phyloP scores from a whole-genome alignment of 2,113 vertebrate genomes.

The Megaleporinus macrocephalus region DNA sequence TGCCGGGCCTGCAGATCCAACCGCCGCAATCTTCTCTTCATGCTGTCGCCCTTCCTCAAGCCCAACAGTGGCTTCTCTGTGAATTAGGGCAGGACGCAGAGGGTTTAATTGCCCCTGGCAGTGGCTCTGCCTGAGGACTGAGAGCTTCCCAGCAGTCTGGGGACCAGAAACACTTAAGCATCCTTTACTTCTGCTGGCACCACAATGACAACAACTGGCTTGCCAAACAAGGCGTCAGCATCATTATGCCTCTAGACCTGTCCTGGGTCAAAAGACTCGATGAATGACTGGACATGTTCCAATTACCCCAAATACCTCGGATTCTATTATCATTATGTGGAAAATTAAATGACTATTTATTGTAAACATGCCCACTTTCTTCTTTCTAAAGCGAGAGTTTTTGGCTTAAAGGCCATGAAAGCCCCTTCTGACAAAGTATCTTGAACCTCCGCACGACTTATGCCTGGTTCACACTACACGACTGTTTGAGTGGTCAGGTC shows the following conservation, averaged over 20 bases:
- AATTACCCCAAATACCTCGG: not conserved
- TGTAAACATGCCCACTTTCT: no score
- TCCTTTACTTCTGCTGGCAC: slow-evolving; percentile 15
- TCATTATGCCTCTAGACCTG: not conserved
- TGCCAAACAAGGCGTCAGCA: slow-evolving; percentile 7
- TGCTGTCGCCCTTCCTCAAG: not conserved
- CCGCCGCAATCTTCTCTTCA: slow-evolving; percentile 32
- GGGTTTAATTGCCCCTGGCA: slow-evolving; percentile 36
- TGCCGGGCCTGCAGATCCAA: slow-evolving; percentile 30
- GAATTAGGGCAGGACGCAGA: slow-evolving; percentile 35
- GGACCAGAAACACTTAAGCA: not conserved
- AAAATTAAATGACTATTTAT: no score
- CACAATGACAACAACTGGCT: not conserved
- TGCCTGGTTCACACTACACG: no score
- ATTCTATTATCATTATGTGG: not conserved
- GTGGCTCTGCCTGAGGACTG: not conserved
- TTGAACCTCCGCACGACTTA: no score
- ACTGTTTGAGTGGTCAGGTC: no score
- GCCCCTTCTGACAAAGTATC: no score
- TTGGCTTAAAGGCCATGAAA: no score
- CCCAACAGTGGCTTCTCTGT: slow-evolving; percentile 30
- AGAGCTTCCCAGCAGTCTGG: slow-evolving; percentile 13
- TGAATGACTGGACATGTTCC: not conserved
- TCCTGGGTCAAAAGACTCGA: not conserved
- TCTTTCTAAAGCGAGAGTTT: no score